Evolutionary conservation across 2,797 vertebrate species (phyloP).

Genomic region (Cygnus olor): DNA sequence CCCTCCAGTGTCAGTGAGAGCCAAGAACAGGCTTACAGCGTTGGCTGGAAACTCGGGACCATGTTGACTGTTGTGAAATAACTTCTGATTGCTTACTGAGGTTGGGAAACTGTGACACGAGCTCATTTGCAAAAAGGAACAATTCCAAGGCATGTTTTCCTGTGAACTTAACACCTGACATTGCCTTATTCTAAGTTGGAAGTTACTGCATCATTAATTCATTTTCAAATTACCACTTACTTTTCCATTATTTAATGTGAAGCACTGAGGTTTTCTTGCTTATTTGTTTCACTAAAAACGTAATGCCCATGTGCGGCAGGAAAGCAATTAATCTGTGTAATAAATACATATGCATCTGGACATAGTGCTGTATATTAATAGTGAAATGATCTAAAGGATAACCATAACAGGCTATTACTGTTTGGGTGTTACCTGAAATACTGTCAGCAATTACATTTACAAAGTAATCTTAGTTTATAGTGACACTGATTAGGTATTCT

Average conservation of each 20-base stretch:
- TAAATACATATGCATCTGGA: not conserved
- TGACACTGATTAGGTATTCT: not conserved
- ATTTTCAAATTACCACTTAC: not conserved
- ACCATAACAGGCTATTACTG: not conserved
- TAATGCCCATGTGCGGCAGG: not conserved
- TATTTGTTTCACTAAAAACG: not conserved
- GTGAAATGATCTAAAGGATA: not conserved
- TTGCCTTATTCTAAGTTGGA: not conserved
- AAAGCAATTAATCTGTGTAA: not conserved
- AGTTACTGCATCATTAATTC: not conserved
- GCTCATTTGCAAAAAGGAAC: not conserved
- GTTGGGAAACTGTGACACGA: not conserved
- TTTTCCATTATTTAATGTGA: not conserved
- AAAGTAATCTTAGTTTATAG: not conserved
- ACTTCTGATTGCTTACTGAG: not conserved
- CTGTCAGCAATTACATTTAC: not conserved
- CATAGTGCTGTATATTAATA: not conserved
- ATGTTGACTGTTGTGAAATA: not conserved
- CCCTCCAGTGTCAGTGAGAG: accelerated
- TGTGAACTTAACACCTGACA: not conserved
- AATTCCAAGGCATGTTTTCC: not conserved
- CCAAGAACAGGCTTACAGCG: not conserved
- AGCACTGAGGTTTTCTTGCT: not conserved
- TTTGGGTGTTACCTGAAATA: not conserved
- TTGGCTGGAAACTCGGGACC: not conserved